Percentiles rank a stretch among this genome's conserved stretches.
These are phyloP conservation scores for Caenorhabditis inopinata DNA, from an alignment of 1,140 invertebrate species.

Conservation along the genomic window DNA sequence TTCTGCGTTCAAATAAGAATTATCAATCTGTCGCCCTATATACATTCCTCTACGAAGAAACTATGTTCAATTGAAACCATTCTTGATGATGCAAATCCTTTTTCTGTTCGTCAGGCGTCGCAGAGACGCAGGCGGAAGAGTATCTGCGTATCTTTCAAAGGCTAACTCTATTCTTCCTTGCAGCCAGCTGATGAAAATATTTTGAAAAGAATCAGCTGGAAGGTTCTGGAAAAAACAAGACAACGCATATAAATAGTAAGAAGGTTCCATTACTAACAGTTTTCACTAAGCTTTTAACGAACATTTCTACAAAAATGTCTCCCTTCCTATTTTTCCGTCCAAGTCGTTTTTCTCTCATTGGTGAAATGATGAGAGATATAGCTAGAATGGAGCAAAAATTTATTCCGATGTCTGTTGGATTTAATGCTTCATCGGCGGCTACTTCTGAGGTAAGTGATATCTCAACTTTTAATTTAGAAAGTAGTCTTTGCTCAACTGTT, in stretches of 20 bases:
- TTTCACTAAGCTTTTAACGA: background rate
- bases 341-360: background rate
- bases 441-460: background rate
- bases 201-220: background rate
- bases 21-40: background rate
- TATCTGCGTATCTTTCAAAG: background rate
- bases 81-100: background rate
- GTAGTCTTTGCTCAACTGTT: too few relatives aligned
- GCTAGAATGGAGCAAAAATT: background rate
- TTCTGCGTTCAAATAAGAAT: background rate
- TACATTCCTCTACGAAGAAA: background rate
- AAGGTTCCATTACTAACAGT: background rate
- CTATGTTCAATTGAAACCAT: background rate
- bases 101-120: background rate
- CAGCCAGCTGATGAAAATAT: background rate
- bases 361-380: slow-evolving; percentile 15
- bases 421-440: background rate
- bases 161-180: background rate
- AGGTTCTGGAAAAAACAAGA: background rate
- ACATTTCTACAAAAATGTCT: background rate
- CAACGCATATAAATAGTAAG: background rate
- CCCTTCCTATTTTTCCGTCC: background rate
- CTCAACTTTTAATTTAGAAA: background rate
- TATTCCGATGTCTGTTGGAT: background rate
- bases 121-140: background rate